Conservation (phyloP, 2,888 invertebrate species). For the Phyllotreta striolata region DNA sequence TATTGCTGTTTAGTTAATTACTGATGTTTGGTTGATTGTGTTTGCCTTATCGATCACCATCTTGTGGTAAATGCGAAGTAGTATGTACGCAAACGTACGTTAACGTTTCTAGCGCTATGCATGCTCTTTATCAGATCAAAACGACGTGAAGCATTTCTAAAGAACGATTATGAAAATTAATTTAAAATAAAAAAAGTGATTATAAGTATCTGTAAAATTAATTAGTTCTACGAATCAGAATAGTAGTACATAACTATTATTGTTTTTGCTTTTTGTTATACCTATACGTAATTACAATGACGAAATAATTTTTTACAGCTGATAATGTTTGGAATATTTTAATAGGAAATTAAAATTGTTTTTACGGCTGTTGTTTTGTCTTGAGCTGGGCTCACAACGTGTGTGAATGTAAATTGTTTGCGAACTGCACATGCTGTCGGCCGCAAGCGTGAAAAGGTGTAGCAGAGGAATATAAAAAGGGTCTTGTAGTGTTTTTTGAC, state of each 20-base stretch:
- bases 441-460: conserved; percentile 35
- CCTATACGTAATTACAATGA: too few relatives aligned
- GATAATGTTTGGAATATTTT: too few relatives aligned
- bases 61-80: conserved; percentile 46
- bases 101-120: conserved; percentile 31
- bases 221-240: too few relatives aligned
- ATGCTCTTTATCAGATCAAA: conserved; percentile 35
- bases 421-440: conserved; percentile 40
- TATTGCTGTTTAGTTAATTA: conserved; percentile 56
- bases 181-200: not conserved
- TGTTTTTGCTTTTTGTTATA: too few relatives aligned
- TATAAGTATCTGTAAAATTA: too few relatives aligned
- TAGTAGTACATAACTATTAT: too few relatives aligned
- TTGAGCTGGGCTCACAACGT: too few relatives aligned
- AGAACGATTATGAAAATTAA: conserved; percentile 16
- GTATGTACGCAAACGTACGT: conserved; percentile 31
- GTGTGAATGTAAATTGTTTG: conserved; percentile 14
- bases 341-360: too few relatives aligned
- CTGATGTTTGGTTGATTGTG: conserved; percentile 56
- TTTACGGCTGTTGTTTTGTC: too few relatives aligned
- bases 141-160: conserved; percentile 2
- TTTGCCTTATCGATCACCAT: conserved; percentile 54
- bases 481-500: conserved; percentile 23
- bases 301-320: too few relatives aligned
- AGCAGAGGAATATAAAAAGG: conserved; percentile 30